Conservation (phyloP, 2,797 vertebrate genomes). For the Buphagus erythrorhynchus region DNA sequence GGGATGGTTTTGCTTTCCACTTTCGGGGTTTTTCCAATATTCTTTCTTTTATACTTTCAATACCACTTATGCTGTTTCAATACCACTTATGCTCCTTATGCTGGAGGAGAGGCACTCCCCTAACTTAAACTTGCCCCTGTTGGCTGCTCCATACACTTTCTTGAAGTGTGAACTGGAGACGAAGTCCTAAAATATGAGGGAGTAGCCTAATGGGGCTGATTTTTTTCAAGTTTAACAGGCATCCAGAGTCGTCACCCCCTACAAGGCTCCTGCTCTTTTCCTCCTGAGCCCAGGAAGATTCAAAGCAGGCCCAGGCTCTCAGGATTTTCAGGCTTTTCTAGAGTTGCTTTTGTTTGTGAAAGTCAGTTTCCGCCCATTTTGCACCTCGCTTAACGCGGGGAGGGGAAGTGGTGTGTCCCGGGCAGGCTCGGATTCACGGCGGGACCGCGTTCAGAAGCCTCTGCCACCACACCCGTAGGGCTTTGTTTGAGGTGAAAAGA, state of each 20-base stretch:
- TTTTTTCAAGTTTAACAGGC: background rate
- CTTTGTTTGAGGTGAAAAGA: too few relatives aligned
- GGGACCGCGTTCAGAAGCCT: rapidly evolving
- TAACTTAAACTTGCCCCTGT: rapidly evolving
- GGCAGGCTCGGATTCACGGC: rapidly evolving
- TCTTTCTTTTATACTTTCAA: background rate
- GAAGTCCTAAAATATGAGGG: background rate
- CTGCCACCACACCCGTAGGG: rapidly evolving
- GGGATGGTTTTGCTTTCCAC: background rate
- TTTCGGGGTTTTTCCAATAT: background rate
- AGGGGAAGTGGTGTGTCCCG: background rate
- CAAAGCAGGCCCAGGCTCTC: background rate
- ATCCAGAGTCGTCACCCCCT: background rate
- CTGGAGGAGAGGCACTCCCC: background rate
- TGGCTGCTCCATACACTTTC: background rate
- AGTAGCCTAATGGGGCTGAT: background rate
- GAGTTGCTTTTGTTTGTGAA: background rate
- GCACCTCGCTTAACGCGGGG: rapidly evolving
- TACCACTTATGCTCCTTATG: too few relatives aligned
- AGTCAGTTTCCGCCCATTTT: rapidly evolving
- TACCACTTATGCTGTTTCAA: background rate
- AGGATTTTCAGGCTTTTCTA: background rate
- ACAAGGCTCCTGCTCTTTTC: background rate
- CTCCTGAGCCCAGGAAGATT: rapidly evolving
- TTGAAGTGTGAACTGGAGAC: background rate